A percentile compares a stretch with the other conserved stretches of the same genome.
These are phyloP conservation scores for Melipona bicolor DNA, from an alignment of 2,888 invertebrate species.

Conservation along the genomic window DNA sequence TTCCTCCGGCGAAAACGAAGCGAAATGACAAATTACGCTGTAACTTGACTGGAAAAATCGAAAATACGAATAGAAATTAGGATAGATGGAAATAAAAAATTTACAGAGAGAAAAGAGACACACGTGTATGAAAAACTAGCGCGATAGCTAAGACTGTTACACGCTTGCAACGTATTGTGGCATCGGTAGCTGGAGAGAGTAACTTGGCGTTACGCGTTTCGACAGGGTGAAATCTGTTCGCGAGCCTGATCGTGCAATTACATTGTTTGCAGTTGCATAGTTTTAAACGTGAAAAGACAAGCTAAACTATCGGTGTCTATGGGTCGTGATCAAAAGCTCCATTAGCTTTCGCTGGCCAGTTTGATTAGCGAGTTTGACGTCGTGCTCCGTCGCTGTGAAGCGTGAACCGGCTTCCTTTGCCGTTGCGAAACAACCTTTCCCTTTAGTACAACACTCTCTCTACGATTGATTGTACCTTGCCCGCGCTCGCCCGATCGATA, in stretches of 20 bases:
- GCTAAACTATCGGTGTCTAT: constrained; percentile 15
- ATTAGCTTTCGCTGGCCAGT: constrained; percentile 53
- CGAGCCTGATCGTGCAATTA: neutral
- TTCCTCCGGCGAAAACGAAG: too few relatives aligned
- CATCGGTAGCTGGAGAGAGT: too few relatives aligned
- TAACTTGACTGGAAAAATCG: too few relatives aligned
- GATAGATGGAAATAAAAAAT: too few relatives aligned
- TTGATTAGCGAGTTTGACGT: constrained; percentile 39
- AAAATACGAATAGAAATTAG: too few relatives aligned
- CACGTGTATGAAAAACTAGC: too few relatives aligned
- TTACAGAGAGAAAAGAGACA: too few relatives aligned
- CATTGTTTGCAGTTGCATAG: neutral
- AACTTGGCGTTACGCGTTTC: neutral
- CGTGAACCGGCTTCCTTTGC: neutral
- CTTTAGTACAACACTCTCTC: neutral
- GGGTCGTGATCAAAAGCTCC: constrained; percentile 60
- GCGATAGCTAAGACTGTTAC: too few relatives aligned
- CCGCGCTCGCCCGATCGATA: too few relatives aligned
- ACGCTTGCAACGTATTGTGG: too few relatives aligned
- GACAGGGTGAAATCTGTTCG: neutral
- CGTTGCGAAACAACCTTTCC: neutral
- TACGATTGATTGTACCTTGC: neutral
- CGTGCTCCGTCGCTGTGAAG: constrained; percentile 21
- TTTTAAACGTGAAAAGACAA: constrained; percentile 3
- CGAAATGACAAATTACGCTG: too few relatives aligned